Percentiles rank a stretch among this genome's conserved stretches.
Conservation (phyloP, 2,113 vertebrate species). For the Corythornis cristatus region DNA sequence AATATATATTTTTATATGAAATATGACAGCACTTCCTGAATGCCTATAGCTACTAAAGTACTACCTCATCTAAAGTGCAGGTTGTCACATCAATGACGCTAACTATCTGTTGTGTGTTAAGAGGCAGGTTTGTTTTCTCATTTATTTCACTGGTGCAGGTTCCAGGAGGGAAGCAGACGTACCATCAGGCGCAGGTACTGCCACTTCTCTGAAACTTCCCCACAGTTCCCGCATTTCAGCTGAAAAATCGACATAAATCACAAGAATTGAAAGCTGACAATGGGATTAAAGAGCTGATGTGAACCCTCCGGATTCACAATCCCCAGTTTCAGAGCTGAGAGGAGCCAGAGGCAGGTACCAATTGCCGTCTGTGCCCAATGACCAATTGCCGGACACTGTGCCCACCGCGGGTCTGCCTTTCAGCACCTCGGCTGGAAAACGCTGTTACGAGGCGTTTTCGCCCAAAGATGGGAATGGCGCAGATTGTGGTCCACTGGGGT, state of each 20-base stretch:
- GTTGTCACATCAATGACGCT: background rate
- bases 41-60: background rate
- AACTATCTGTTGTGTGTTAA: too few species aligned
- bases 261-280: background rate
- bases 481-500: background rate
- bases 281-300: background rate
- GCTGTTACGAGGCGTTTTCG: background rate
- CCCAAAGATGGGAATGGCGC: background rate
- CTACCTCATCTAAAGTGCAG: background rate
- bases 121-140: background rate
- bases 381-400: rapidly evolving
- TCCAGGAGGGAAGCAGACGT: background rate
- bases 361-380: background rate
- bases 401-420: rapidly evolving
- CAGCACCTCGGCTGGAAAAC: rapidly evolving
- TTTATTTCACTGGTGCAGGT: background rate
- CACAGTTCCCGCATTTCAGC: conserved; percentile 96
- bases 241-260: conserved; percentile 47
- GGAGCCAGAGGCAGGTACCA: background rate
- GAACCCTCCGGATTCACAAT: background rate
- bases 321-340: background rate
- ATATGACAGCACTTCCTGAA: background rate
- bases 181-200: conserved; percentile 92
- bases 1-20: background rate
- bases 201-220: conserved; percentile 94